Conservation (phyloP, 2,888 invertebrate species). For the Drosophila greeni region DNA sequence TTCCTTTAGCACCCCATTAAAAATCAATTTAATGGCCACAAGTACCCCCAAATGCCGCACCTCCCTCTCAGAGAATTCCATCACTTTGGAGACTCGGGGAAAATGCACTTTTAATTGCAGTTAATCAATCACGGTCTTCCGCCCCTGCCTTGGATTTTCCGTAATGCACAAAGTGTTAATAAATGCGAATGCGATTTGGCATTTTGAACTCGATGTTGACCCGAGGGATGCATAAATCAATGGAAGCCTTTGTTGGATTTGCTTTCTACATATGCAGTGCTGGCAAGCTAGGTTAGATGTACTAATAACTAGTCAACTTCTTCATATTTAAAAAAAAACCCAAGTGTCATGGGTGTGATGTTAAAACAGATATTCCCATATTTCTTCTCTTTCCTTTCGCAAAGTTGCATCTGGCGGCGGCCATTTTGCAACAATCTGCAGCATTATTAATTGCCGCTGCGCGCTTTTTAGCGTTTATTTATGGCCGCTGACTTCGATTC, state of each 20-base stretch:
- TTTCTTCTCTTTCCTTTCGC: constrained; percentile 43
- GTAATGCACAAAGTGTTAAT: constrained; percentile 31
- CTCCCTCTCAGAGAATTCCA: constrained; percentile 10
- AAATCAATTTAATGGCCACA: constrained; percentile 61
- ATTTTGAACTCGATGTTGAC: constrained; percentile 29
- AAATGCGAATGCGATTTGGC: constrained; percentile 37
- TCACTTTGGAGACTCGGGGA: constrained; percentile 44
- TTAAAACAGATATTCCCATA: neutral
- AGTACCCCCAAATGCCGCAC: constrained; percentile 13
- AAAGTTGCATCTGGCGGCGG: constrained; percentile 58
- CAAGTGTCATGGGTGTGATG: neutral
- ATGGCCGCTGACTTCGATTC: constrained; percentile 38
- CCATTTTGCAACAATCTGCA: constrained; percentile 60
- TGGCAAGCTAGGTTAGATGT: too few species aligned
- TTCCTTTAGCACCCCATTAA: constrained; percentile 64
- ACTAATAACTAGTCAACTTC: neutral
- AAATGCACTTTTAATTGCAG: constrained; percentile 74
- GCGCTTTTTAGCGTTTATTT: constrained; percentile 55
- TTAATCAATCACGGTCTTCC: constrained; percentile 66
- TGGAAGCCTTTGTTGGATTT: constrained; percentile 8
- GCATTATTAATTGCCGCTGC: constrained; percentile 61
- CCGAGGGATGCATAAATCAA: constrained; percentile 62
- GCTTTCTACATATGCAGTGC: constrained; percentile 12
- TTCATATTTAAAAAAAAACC: neutral
- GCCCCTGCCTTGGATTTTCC: neutral